Evolutionary conservation across 2,888 invertebrate species (phyloP), one percentile per base, ranked within the genome.

Genomic region (Drosophila kanekoi): DNA sequence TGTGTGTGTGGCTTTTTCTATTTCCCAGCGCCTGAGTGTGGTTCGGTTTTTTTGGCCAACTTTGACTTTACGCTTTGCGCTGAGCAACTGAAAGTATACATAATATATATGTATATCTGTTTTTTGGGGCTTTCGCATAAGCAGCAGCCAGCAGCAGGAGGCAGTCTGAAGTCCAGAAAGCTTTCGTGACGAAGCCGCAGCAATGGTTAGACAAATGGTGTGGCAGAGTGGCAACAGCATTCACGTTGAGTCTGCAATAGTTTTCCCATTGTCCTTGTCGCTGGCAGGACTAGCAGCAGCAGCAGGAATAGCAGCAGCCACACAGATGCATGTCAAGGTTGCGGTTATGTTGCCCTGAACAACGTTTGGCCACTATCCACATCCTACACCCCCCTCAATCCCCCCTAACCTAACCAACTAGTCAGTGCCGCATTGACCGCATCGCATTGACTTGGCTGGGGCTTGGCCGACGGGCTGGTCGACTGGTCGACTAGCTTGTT

Each of bases 271-370:
- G 74, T 82, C 73, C 83, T 74, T 80, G 77, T 52, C 49, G 53
- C 72, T 43, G 45, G 51, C 67, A 65, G 69, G 40, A 64, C 51
- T 58, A 47, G 49, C 49, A 66, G 49, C 49, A 66, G 13, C 41
- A 35, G 53, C 18, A 62, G 35, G 35, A 62, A 16, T 32, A 51
- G 43, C 72, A 64, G 79, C 72, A 79, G 58, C 79, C 82, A 40
- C 80, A 86, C 64, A 75, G 77, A 81, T 85, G 89, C 85, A 89
- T 87, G 87, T 87, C 85, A 86, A 89, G 89, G 85, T 72, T 86
- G 79, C 45, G 81, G 75, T 67, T 73, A 28, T 72, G 62, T 70
- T 77, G 58, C 68, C 72, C 54, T 51, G 62, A 71, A 64, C 69
- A 56, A 38, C 33, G 28, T 65, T 56, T 43, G 38, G 32, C 64